Evolutionary conservation across 2,888 invertebrate genomes (phyloP), one percentile per base, ranked within the genome.

Genomic region (Mesodorylaimus sp.): DNA sequence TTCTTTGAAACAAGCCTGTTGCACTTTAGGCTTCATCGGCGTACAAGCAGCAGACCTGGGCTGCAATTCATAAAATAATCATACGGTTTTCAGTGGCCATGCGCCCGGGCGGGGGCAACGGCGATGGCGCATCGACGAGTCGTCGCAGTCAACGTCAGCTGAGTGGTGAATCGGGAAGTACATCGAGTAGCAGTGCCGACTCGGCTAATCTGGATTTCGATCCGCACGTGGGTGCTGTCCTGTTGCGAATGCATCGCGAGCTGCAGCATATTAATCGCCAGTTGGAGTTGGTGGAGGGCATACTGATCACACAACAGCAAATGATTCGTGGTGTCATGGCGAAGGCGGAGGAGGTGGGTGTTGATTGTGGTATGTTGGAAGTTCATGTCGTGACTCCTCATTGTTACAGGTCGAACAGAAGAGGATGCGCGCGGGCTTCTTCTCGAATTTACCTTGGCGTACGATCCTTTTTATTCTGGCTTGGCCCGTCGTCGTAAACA

Each of bases 201-300:
- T 39, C 39, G 7, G 16, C 24, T 49, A 2, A 13, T 13, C 10
- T 51, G 5, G 38, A 50, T 3, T 50, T 26, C 24, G 51, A 51
- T 48, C 51, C 51, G 13, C 47, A 44, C 5, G 48, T 50, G 21
- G 46, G 45, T 13, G 36, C 47, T n/a, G 48, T 48, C 28, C 25
- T 48, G 44, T 3, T 48, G 29, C 43, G 51, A 2, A 51, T 53
- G 53, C 53, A 53, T 43, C 44, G 48, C 2, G 47, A 53, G 16
- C 38, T 53, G 50, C 27, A 26, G 16, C 47, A 45, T 16, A 48
- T 53, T 24, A 27, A 24, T 32, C 41, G 53, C 2, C 50, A 53
- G 41, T 32, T 53, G 44, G 50, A 51, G 13, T 27, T 51, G 27
- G 36, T 53, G 39, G 49, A 53, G 41, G 29, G 37, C 26, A 45